These are phyloP conservation scores for Alligator mississippiensis DNA, from an alignment of 2,113 vertebrate genomes.

Conservation along the genomic window DNA sequence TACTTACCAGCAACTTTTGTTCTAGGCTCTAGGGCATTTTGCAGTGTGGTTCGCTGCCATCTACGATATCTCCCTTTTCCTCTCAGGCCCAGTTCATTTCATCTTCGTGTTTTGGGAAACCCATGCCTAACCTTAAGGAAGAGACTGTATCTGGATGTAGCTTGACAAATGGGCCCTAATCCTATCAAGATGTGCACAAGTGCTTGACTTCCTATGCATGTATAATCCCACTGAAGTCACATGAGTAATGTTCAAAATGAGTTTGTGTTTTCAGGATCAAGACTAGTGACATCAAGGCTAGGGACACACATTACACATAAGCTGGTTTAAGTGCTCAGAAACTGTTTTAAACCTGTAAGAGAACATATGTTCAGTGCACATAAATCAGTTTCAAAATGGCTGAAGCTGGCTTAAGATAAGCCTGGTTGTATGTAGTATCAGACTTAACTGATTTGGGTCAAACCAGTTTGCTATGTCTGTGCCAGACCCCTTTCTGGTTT, in stretches of 20 bases:
- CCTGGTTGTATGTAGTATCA: too few relatives aligned
- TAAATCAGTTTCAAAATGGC: too few relatives aligned
- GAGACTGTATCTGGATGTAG: not conserved
- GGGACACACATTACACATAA: not conserved
- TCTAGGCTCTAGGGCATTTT: not conserved
- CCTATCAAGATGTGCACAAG: not conserved
- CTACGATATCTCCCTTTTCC: not conserved
- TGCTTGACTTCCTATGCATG: not conserved
- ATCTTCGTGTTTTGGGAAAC: not conserved
- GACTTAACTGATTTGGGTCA: too few relatives aligned
- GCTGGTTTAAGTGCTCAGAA: too few relatives aligned
- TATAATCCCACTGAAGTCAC: not conserved
- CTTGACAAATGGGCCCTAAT: not conserved
- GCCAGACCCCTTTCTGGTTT: too few relatives aligned
- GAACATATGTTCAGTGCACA: too few relatives aligned
- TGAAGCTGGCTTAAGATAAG: too few relatives aligned
- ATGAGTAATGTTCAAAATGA: not conserved
- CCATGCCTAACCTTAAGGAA: not conserved
- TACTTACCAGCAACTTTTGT: too few relatives aligned
- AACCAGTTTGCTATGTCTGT: too few relatives aligned
- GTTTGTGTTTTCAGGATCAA: not conserved
- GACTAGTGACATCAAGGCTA: too few relatives aligned
- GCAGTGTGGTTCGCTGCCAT: not conserved
- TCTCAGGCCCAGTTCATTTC: not conserved
- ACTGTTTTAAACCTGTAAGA: too few relatives aligned